Conservation (phyloP, 2,113 vertebrate species). For the Mesembrinibis cayennensis region DNA sequence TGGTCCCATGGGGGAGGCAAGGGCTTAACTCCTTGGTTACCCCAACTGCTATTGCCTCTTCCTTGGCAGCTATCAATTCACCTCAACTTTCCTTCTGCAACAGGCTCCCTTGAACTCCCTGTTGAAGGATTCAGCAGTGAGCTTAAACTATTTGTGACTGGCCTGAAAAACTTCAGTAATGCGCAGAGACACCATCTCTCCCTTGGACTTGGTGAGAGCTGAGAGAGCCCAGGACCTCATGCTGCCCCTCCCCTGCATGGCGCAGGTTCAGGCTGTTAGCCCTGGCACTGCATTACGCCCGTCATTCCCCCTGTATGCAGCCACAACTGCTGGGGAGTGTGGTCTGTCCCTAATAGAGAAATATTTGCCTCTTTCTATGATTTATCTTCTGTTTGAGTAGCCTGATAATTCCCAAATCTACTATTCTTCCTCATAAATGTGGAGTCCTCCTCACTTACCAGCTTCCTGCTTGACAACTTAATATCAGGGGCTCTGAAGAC, state of each 20-base stretch:
- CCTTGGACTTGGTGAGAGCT: background rate
- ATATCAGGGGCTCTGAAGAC: background rate
- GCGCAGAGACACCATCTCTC: background rate
- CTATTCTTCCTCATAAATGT: background rate
- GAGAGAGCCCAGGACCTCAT: background rate
- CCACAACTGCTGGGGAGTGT: background rate
- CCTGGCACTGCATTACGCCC: background rate
- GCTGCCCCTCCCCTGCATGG: background rate
- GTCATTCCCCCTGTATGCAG: background rate
- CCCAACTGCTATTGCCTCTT: background rate
- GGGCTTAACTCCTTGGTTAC: background rate
- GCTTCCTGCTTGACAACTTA: background rate
- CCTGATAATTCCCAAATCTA: constrained; percentile 12
- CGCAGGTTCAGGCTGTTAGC: background rate
- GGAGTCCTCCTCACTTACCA: background rate
- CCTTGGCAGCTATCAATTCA: background rate
- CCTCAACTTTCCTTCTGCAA: background rate
- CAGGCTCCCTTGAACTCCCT: background rate
- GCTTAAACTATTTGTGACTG: background rate
- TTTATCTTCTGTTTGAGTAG: background rate
- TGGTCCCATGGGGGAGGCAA: background rate
- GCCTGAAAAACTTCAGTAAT: background rate
- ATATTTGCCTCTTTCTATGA: background rate
- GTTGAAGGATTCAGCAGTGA: background rate
- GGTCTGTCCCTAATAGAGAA: background rate